Evolutionary conservation across 2,113 vertebrate species (phyloP).

Genomic region (Gambusia affinis): DNA sequence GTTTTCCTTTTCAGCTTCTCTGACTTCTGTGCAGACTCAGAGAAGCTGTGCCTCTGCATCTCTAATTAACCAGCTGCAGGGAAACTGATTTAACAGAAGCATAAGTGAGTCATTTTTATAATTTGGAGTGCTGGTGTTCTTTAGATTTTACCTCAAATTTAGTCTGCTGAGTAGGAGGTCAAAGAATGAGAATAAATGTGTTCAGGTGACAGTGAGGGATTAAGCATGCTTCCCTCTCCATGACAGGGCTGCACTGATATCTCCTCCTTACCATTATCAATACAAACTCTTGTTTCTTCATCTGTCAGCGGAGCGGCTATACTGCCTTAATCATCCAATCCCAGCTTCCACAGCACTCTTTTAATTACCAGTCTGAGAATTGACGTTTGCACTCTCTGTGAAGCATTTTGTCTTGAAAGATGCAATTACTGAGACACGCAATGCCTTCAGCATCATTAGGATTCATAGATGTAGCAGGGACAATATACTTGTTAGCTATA

Average conservation of each 20-base stretch:
- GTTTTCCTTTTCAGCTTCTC: background rate
- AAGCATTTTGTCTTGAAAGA: constrained; percentile 55
- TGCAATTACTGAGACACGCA: constrained; percentile 59
- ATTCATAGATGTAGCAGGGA: constrained; percentile 38
- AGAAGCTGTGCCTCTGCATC: constrained; percentile 4
- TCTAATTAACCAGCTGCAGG: constrained; percentile 6
- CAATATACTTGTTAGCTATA: constrained; percentile 38
- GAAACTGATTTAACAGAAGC: constrained; percentile 10
- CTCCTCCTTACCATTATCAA: constrained; percentile 26
- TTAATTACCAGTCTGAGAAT: constrained; percentile 61
- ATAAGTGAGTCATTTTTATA: constrained; percentile 2
- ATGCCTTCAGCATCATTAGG: constrained; percentile 53
- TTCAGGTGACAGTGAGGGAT: background rate
- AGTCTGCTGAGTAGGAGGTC: background rate
- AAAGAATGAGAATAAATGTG: background rate
- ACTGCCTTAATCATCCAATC: constrained; percentile 50
- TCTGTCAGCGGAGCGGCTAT: constrained; percentile 12
- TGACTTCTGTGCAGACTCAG: background rate
- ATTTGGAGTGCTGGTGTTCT: background rate
- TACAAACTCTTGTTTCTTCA: constrained; percentile 26
- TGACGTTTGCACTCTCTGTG: constrained; percentile 37
- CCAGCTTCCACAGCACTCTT: constrained; percentile 34
- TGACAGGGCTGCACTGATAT: background rate
- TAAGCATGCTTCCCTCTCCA: constrained; percentile 4
- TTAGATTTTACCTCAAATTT: constrained; percentile 4